Evolutionary conservation across 2,797 vertebrate genomes (phyloP).

Genomic region (Clamator glandarius): DNA sequence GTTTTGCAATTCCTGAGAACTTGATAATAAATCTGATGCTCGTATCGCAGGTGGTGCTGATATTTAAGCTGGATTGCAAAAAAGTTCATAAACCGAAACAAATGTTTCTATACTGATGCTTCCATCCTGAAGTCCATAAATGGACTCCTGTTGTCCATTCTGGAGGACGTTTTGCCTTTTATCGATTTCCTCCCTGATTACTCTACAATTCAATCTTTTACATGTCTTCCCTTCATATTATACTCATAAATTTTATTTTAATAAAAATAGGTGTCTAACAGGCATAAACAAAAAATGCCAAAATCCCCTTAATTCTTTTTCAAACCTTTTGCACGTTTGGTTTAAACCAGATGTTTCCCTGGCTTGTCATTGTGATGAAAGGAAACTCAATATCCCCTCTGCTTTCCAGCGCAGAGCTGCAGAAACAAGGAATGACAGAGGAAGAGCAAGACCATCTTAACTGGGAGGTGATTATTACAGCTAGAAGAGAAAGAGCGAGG

Average conservation of each 20-base stretch:
- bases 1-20: conserved; percentile 55
- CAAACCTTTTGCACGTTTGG: conserved; percentile 63
- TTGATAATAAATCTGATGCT: conserved; percentile 70
- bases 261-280: conserved; percentile 73
- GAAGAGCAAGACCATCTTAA: conserved; percentile 7
- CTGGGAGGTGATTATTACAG: background rate
- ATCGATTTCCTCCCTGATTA: conserved; percentile 48
- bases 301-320: conserved; percentile 15
- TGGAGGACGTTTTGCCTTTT: conserved; percentile 53
- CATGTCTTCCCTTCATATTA: conserved; percentile 48
- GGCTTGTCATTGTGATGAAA: conserved; percentile 45
- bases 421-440: conserved; percentile 52
- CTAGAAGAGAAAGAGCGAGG: background rate
- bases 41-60: conserved; percentile 69
- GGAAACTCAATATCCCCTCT: conserved; percentile 52
- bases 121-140: conserved; percentile 18
- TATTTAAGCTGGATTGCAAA: conserved; percentile 40
- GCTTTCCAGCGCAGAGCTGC: conserved; percentile 42
- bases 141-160: background rate
- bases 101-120: conserved; percentile 50
- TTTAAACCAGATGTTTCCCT: conserved; percentile 74
- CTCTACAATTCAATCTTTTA: conserved; percentile 43
- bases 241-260: conserved; percentile 78
- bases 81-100: conserved; percentile 57
- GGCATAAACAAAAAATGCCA: conserved; percentile 67